These are phyloP conservation scores for Hipposideros armiger DNA, from an alignment of 2,113 vertebrate species.

Conservation along the genomic window DNA sequence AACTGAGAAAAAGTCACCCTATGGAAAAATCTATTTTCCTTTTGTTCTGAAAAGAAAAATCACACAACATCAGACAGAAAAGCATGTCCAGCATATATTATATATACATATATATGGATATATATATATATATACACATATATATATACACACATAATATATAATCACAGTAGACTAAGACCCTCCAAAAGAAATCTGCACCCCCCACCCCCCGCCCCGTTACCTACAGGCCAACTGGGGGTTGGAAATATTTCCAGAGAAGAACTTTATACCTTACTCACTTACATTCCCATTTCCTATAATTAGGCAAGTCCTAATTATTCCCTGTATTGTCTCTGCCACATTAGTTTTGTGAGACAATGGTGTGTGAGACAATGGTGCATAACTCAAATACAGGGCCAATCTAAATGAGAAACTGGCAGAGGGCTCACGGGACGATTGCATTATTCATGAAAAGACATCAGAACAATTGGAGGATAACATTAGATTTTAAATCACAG, in stretches of 20 bases:
- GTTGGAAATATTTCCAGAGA: slow-evolving; percentile 53
- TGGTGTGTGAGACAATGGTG: slow-evolving; percentile 74
- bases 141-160: background rate
- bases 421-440: slow-evolving; percentile 77
- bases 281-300: slow-evolving; percentile 34
- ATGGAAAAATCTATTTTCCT: slow-evolving; percentile 55
- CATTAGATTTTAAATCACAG: slow-evolving; percentile 86
- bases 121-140: no score
- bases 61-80: background rate
- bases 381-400: slow-evolving; percentile 83
- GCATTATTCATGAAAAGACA: slow-evolving; percentile 87
- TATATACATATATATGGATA: no score
- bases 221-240: background rate
- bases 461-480: slow-evolving; percentile 83
- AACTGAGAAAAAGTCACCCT: slow-evolving; percentile 67
- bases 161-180: background rate
- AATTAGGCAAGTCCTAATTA: slow-evolving; percentile 80
- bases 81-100: background rate
- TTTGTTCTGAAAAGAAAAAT: slow-evolving; percentile 61
- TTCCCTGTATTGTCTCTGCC: slow-evolving; percentile 68
- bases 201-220: background rate
- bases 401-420: slow-evolving; percentile 67
- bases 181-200: background rate
- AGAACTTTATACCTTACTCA: slow-evolving; percentile 44
- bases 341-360: slow-evolving; percentile 82